Base-by-base conservation (phyloP, 2,797 vertebrate species). In the Cryptoblepharus egeriae region DNA sequence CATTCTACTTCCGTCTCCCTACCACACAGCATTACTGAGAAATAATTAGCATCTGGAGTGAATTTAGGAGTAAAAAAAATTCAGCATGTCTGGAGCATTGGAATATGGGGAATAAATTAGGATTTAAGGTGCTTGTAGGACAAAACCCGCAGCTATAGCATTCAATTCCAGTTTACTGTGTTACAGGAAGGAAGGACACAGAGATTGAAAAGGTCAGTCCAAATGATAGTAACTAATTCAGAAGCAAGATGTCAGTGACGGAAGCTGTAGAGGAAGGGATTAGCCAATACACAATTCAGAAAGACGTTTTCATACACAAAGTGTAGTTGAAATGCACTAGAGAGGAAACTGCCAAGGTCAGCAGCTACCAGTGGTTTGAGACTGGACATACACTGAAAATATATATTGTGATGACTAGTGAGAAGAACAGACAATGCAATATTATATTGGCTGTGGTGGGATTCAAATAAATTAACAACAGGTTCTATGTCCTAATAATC, bases 151-250 rank as follows among this genome's bases (percentile, higher is more conserved):
- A 80, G 82, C 24, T 88, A 64, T 11, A 86, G n/a, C 2, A 0
- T 79, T 90, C 88, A 91, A 32, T 93, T 93, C 74, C 57, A 69
- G 35, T 72, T 79, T 93, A 78, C 69, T 89, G 35, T 84, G 88
- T 90, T 88, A 81, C 52, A 77, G 90, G 86, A 80, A 90, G 75
- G 81, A 94, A 94, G 92, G 93, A 89, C 89, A 83, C 37, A 20
- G 82, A 93, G 95, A 95, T 92, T 95, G 95, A 94, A 94, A 96
- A 96, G 94, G 95, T 95, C 94, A 94, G 81, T 60, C 24, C 87
- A 93, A 94, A 94, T 90, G 93, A 92, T 91, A 94, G 86, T 84
- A 96, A 91, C 91, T 94, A 93, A 95, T 95, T 93, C 93, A 92
- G 87, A 95, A 92, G 82, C 83, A 84, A 93, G 64, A 90, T 91